A percentile compares a stretch with the other conserved stretches of the same genome.
Conservation (phyloP, 2,113 vertebrate species). For the Rhabdomys dilectus region DNA sequence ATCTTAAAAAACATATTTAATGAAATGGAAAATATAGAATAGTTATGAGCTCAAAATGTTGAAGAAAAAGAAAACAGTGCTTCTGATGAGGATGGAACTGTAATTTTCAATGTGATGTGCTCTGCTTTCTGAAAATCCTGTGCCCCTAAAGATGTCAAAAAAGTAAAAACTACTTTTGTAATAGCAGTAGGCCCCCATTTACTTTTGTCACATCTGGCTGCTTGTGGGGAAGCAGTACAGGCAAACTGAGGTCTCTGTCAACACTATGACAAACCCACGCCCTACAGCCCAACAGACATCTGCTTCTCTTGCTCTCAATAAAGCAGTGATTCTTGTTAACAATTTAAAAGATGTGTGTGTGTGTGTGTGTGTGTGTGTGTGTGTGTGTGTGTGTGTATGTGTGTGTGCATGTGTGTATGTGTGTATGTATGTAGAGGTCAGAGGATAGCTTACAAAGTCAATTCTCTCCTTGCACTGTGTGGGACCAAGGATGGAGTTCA, state of each 20-base stretch:
- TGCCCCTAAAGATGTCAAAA: neutral
- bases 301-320: neutral
- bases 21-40: neutral
- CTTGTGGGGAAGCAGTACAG: neutral
- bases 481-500: no score
- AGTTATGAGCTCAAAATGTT: neutral
- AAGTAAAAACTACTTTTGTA: neutral
- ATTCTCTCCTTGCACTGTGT: neutral
- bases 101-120: neutral
- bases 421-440: neutral
- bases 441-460: neutral
- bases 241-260: neutral
- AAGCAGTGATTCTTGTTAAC: neutral
- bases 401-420: neutral
- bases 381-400: neutral
- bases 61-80: neutral
- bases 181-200: neutral
- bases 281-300: neutral
- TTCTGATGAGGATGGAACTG: neutral
- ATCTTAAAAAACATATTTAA: neutral
- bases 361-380: neutral
- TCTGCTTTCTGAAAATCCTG: neutral
- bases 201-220: neutral
- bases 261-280: neutral
- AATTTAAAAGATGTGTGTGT: neutral